Evolutionary conservation across 2,888 invertebrate species (phyloP).

Genomic region (Amblyjoppa fuscipennis): DNA sequence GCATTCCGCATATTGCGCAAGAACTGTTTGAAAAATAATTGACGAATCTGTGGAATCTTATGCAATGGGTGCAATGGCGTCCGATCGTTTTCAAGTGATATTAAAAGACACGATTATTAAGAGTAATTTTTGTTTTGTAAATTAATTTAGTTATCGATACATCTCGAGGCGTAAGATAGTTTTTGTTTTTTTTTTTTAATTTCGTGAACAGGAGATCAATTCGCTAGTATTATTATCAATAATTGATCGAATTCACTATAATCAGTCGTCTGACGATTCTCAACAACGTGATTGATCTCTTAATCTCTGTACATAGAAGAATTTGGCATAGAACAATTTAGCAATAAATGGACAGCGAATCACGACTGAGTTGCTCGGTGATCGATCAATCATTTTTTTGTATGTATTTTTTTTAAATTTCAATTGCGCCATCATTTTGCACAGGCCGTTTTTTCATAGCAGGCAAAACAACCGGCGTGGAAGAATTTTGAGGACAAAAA

Average conservation of each 20-base stretch:
- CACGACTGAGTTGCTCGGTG: conserved; percentile 46
- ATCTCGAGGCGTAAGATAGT: conserved; percentile 59
- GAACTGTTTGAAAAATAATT: conserved; percentile 9
- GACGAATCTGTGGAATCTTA: conserved; percentile 38
- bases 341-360: conserved; percentile 23
- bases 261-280: conserved; percentile 49
- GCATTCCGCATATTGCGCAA: background rate
- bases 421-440: background rate
- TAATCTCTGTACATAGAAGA: conserved; percentile 59
- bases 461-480: background rate
- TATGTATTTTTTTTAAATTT: conserved; percentile 10
- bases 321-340: conserved; percentile 42
- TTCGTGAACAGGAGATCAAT: conserved; percentile 59
- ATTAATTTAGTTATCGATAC: conserved; percentile 59
- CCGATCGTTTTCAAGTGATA: conserved; percentile 66
- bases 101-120: conserved; percentile 66
- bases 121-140: conserved; percentile 52
- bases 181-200: conserved; percentile 46
- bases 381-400: conserved; percentile 13
- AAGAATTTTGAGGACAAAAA: conserved; percentile 36
- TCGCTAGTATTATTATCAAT: conserved; percentile 67
- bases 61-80: conserved; percentile 64
- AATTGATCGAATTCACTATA: conserved; percentile 51
- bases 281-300: conserved; percentile 62
- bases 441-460: background rate